Base-by-base conservation (phyloP, 2,797 vertebrate genomes). In the Hoplostethus mediterraneus region DNA sequence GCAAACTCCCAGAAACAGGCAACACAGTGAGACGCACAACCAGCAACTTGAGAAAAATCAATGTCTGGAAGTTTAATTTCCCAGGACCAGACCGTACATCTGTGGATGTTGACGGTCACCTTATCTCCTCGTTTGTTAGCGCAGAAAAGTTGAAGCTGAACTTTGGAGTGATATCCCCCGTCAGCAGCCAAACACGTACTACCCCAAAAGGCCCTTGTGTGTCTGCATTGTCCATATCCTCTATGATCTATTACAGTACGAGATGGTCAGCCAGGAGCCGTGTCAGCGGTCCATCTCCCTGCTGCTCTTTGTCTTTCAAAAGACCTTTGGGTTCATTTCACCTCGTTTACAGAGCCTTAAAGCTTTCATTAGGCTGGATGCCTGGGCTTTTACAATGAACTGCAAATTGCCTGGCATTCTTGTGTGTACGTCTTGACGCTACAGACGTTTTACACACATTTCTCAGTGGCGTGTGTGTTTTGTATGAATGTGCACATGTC, bases 361-460 rank as follows among this genome's bases (percentile, higher is more conserved):
- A 89, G 64, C 52, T 82, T 92, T 91, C 90, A 92, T 83, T 85
- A 77, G 84, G 51, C 79, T 16, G 80, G 81, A 93, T 93, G 90
- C 91, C 89, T 81, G 64, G 56, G 55, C 77, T 84, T 93, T 86
- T 75, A 90, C 87, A 81, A 90, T 87, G 83, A 91, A 90, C 77
- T 28, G 65, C 63, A 73, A 64, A 82, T 75, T 9, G 63, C 62
- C 70, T 21, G 71, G 53, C 2, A 16, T 89, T 49, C 74, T 54
- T 79, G 75, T 71, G 54, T 44, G 38, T 75, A 67, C 13, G 77
- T 74, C 74, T 67, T 76, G 76, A 74, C 85, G 66, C 77, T 67
- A 57, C 82, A 79, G 52, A 77, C 80, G 59, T 85, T 86, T 88
- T 78, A 80, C 79, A 83, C 68, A 5, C 48, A 70, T 8, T 16